phyloP scores from a whole-genome alignment of 2,113 vertebrate genomes.

The Delphinapterus leucas region DNA sequence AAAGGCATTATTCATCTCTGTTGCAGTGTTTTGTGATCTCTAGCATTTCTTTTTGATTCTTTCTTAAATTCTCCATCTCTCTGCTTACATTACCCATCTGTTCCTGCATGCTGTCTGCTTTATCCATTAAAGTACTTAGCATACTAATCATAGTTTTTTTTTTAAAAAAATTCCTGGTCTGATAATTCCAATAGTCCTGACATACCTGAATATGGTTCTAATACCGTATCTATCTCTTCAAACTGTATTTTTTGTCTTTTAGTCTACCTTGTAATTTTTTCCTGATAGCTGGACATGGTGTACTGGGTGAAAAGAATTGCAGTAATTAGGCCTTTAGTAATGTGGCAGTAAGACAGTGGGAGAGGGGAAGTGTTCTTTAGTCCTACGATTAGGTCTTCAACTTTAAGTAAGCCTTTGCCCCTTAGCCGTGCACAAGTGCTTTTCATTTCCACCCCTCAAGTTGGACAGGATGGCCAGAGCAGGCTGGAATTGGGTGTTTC shows the following conservation, averaged over 20 bases:
- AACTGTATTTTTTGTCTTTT: neutral
- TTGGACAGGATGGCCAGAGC: neutral
- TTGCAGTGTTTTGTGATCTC: neutral
- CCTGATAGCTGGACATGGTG: neutral
- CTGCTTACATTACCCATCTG: neutral
- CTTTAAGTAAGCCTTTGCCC: neutral
- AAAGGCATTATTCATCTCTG: neutral
- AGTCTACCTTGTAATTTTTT: neutral
- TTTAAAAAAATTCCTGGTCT: neutral
- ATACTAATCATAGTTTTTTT: neutral
- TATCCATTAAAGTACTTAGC: neutral
- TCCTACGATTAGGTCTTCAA: neutral
- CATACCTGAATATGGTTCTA: neutral
- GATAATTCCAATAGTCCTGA: neutral
- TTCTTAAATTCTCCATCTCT: neutral
- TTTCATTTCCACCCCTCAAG: neutral
- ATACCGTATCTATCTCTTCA: neutral
- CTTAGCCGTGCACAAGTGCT: neutral
- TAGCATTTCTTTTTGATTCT: neutral
- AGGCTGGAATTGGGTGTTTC: neutral
- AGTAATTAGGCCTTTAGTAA: neutral
- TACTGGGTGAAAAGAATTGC: neutral
- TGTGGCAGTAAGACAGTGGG: neutral
- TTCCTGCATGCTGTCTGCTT: neutral
- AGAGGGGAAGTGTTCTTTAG: neutral